Evolutionary conservation across 2,888 invertebrate genomes (phyloP).

Genomic region (Smittia sp.): DNA sequence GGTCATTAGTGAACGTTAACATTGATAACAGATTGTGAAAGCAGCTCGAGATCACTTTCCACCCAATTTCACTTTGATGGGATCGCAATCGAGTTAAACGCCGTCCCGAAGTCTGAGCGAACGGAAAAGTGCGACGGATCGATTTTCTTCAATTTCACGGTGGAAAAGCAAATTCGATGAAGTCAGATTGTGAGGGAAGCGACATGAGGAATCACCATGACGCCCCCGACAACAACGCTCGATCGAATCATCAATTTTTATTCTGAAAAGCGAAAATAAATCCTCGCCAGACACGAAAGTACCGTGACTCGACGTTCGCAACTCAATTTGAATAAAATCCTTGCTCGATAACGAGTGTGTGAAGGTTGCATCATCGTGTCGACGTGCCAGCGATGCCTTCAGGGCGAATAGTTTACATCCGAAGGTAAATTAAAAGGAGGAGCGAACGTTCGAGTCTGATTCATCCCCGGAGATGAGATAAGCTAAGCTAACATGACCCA

Average conservation of each 20-base stretch:
- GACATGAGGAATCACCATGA: slow-evolving; percentile 9
- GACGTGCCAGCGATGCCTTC: no score
- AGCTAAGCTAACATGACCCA: no score
- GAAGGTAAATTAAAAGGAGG: no score
- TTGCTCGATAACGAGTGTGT: not conserved
- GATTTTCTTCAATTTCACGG: slow-evolving; percentile 23
- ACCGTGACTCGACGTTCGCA: not conserved
- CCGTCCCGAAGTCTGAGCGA: not conserved
- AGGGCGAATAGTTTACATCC: no score
- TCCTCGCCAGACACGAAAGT: not conserved
- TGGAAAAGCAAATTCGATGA: slow-evolving; percentile 6
- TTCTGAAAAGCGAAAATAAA: not conserved
- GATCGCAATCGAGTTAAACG: not conserved
- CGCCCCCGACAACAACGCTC: not conserved
- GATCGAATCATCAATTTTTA: no score
- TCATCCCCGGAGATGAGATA: no score
- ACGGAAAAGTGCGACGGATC: not conserved
- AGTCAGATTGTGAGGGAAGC: not conserved
- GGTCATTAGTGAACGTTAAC: not conserved
- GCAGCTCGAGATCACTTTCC: not conserved
- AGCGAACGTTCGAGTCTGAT: no score
- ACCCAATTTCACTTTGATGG: not conserved
- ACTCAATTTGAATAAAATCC: not conserved
- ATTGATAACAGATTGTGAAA: not conserved
- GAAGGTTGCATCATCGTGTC: no score